Percentiles rank a stretch among this genome's conserved stretches.
These are phyloP conservation scores for Dipodomys ordii DNA, from an alignment of 2,113 vertebrate species.

Conservation along the genomic window DNA sequence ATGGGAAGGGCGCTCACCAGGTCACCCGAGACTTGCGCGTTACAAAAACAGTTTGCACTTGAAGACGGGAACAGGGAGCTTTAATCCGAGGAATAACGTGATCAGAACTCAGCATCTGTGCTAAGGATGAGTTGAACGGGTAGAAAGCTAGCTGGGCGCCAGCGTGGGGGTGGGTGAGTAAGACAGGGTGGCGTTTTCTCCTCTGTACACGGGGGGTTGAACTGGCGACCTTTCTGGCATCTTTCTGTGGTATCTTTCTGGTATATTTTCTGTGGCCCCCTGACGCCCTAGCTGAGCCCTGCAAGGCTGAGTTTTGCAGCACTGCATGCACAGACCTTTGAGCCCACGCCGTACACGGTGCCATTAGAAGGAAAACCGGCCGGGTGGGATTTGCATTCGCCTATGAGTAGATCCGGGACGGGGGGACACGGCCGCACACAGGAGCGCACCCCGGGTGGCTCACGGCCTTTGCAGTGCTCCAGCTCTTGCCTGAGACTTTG, in stretches of 20 bases:
- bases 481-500: neutral
- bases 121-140: neutral
- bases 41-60: constrained; percentile 10
- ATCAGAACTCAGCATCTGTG: constrained; percentile 13
- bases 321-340: neutral
- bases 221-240: neutral
- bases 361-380: constrained; percentile 31
- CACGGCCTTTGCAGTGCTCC: constrained; percentile 23
- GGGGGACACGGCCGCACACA: neutral
- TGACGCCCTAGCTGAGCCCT: neutral
- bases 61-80: neutral
- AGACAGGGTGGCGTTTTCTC: constrained; percentile 19
- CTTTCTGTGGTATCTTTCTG: neutral
- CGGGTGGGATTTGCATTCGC: neutral
- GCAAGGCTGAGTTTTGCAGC: constrained; percentile 35
- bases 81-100: constrained; percentile 15
- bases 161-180: neutral
- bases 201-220: neutral
- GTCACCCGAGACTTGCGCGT: neutral
- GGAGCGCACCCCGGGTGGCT: neutral
- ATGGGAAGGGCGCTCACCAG: too few relatives aligned
- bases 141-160: neutral
- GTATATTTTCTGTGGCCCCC: neutral
- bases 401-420: constrained; percentile 36
- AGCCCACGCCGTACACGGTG: constrained; percentile 8